Evolutionary conservation across 1,140 invertebrate genomes (phyloP).

Genomic region (Idris sp.): DNA sequence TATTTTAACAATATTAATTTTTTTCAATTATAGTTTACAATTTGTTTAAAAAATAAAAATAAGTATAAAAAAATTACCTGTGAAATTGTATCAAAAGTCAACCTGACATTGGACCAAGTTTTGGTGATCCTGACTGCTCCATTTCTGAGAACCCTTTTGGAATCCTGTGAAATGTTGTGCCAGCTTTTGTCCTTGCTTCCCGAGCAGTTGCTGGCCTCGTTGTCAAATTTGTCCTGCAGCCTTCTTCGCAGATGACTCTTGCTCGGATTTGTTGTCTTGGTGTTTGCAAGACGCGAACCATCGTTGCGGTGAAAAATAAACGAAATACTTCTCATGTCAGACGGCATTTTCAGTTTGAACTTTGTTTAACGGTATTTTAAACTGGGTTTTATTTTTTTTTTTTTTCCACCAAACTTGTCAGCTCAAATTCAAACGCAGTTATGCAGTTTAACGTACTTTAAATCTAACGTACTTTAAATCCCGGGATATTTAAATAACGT

Average conservation of each 20-base stretch:
- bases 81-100: constrained; percentile 80
- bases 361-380: too few species aligned
- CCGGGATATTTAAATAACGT: constrained; percentile 41
- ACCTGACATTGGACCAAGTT: constrained; percentile 80
- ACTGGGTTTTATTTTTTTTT: too few species aligned
- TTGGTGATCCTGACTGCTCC: constrained; percentile 80
- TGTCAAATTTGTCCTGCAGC: constrained; percentile 77
- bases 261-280: constrained; percentile 36
- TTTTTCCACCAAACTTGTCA: too few species aligned
- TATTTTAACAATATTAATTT: too few species aligned
- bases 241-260: constrained; percentile 68
- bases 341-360: constrained; percentile 68
- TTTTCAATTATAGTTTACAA: too few species aligned
- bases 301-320: constrained; percentile 75
- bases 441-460: constrained; percentile 23
- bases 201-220: constrained; percentile 64
- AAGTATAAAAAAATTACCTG: constrained; percentile 70
- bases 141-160: constrained; percentile 76
- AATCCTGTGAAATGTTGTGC: constrained; percentile 76
- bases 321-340: constrained; percentile 75
- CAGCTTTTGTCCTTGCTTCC: constrained; percentile 68
- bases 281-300: constrained; percentile 54
- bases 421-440: not conserved
- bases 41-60: too few species aligned
- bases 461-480: constrained; percentile 27